Conservation (phyloP, 2,113 vertebrate genomes). For the Ginglymostoma cirratum region DNA sequence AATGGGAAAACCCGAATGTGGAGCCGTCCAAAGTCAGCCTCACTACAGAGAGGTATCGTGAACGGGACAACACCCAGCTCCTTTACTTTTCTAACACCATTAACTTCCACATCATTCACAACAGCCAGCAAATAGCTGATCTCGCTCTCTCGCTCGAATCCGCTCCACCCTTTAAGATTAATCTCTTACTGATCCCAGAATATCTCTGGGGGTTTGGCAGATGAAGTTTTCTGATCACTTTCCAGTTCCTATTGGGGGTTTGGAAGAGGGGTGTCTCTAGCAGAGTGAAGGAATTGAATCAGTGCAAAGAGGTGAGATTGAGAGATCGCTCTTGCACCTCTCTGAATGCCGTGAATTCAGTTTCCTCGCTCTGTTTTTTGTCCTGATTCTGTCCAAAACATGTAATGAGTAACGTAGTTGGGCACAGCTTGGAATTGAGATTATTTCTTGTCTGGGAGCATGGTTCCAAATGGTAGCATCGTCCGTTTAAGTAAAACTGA, state of each 20-base stretch:
- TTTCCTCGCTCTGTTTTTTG: background rate
- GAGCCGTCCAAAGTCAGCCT: constrained; percentile 90
- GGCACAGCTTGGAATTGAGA: background rate
- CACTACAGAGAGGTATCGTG: constrained; percentile 81
- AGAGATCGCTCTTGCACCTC: background rate
- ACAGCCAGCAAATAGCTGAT: background rate
- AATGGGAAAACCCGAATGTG: constrained; percentile 96
- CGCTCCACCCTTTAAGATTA: background rate
- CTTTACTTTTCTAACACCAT: background rate
- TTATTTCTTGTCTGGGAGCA: background rate
- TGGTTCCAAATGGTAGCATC: background rate
- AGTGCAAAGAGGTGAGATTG: background rate
- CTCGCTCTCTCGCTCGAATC: background rate
- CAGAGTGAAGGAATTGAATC: background rate
- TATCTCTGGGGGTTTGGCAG: background rate
- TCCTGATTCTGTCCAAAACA: background rate
- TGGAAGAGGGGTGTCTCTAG: background rate
- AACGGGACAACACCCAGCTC: background rate
- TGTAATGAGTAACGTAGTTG: background rate
- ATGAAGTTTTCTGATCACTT: background rate
- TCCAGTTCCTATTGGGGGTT: background rate
- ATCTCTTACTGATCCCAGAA: background rate
- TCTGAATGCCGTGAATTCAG: background rate
- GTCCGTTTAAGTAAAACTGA: background rate
- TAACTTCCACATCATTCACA: background rate